A percentile compares a stretch with the other conserved stretches of the same genome.
These are phyloP conservation scores for Autographa pulchrina DNA, from an alignment of 2,888 invertebrate genomes.

Conservation along the genomic window DNA sequence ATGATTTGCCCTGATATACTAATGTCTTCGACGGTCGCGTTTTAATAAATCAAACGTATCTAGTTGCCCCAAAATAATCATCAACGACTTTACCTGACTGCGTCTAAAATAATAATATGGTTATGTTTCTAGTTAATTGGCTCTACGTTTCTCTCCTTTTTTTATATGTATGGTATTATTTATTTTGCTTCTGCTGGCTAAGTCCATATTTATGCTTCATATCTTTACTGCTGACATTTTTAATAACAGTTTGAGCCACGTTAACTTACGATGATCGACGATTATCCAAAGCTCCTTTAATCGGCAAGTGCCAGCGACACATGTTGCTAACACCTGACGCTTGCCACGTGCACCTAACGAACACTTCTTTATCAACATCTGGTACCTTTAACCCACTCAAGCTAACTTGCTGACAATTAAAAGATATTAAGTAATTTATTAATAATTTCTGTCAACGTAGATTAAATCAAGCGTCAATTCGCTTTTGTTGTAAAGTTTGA, in stretches of 20 bases:
- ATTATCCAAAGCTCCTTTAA: constrained; percentile 32
- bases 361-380: constrained; percentile 56
- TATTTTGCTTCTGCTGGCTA: not conserved
- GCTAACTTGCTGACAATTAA: constrained; percentile 5
- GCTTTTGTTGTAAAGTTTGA: not conserved
- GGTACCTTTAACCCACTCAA: constrained; percentile 38
- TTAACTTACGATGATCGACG: constrained; percentile 13
- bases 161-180: not conserved
- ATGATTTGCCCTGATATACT: constrained; percentile 13
- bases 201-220: not conserved
- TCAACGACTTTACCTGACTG: too few species aligned
- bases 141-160: too few species aligned
- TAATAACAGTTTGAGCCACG: not conserved
- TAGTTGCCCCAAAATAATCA: not conserved
- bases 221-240: not conserved
- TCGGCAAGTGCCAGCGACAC: constrained; percentile 71
- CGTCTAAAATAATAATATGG: too few species aligned
- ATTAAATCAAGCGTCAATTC: not conserved
- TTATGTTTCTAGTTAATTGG: too few species aligned
- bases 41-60: not conserved
- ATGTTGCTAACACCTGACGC: constrained; percentile 81
- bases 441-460: not conserved
- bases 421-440: not conserved
- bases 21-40: not conserved
- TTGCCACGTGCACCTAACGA: constrained; percentile 65